phyloP scores from a whole-genome alignment of 2,113 vertebrate genomes.

The Dryoscopus gambensis region DNA sequence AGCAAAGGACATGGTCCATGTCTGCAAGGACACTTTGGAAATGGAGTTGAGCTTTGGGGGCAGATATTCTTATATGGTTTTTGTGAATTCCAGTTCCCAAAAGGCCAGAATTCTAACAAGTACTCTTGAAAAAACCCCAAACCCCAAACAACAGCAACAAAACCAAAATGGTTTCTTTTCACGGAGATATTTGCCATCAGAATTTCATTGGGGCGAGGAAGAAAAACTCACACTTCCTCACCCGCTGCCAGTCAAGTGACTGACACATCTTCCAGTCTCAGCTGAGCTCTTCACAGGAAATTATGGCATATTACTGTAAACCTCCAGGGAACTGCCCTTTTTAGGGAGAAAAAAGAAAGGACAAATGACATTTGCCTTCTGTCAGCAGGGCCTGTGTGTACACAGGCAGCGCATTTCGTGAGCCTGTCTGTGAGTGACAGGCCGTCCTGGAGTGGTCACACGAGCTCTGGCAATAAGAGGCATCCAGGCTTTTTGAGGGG shows the following conservation, averaged over 20 bases:
- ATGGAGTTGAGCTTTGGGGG: not conserved
- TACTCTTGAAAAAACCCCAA: not conserved
- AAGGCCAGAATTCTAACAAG: not conserved
- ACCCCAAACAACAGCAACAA: not conserved
- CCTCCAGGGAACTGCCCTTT: constrained; percentile 13
- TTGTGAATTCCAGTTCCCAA: not conserved
- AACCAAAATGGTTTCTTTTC: not conserved
- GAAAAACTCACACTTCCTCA: not conserved
- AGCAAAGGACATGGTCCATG: not conserved
- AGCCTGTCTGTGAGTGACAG: not conserved
- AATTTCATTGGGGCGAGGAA: not conserved
- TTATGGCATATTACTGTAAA: not conserved
- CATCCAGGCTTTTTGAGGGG: not conserved
- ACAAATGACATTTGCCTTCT: not conserved
- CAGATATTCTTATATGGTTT: not conserved
- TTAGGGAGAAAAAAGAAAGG: not conserved
- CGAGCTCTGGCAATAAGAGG: not conserved
- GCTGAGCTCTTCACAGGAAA: not conserved
- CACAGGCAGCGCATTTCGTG: not conserved
- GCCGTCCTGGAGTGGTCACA: not conserved
- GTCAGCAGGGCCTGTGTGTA: not conserved
- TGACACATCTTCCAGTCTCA: not conserved
- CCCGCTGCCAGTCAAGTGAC: not conserved
- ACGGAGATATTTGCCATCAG: not conserved
- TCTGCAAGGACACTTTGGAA: not conserved